Conservation (phyloP, 2,888 invertebrate species). For the Phengaris alcon region DNA sequence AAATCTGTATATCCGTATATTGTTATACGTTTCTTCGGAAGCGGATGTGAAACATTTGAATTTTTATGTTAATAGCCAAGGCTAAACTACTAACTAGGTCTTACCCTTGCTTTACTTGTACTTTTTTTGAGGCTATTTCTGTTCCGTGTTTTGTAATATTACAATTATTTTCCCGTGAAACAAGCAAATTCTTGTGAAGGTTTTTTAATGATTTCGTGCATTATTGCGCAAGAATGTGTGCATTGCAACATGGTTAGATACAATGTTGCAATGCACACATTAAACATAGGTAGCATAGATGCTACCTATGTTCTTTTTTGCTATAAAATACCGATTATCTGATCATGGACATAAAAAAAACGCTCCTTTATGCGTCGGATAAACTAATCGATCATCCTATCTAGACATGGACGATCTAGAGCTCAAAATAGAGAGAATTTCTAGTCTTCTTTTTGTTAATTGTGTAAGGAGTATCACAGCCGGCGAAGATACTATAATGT, state of each 20-base stretch:
- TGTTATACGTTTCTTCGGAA: slow-evolving; percentile 35
- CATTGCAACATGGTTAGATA: not conserved
- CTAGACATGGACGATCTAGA: not conserved
- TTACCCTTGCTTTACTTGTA: slow-evolving; percentile 36
- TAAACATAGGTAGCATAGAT: no score
- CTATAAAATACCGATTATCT: not conserved
- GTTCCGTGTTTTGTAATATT: slow-evolving; percentile 23
- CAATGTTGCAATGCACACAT: no score
- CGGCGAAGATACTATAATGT: no score
- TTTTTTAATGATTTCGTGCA: not conserved
- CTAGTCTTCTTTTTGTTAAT: no score
- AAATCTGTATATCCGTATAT: slow-evolving; percentile 16
- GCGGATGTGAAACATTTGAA: slow-evolving; percentile 34
- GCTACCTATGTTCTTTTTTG: no score
- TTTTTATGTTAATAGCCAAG: slow-evolving; percentile 32
- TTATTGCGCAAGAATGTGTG: not conserved
- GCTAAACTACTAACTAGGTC: slow-evolving; percentile 33
- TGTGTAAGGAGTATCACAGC: no score
- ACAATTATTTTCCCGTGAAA: slow-evolving; percentile 7
- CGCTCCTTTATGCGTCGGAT: not conserved
- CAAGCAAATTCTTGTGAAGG: slow-evolving; percentile 13
- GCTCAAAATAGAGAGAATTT: no score
- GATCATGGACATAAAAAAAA: not conserved
- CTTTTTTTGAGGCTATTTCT: slow-evolving; percentile 34
- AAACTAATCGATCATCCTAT: slow-evolving; percentile 2